These are phyloP conservation scores for Drosophila testacea DNA, from an alignment of 2,888 invertebrate species.

Conservation along the genomic window DNA sequence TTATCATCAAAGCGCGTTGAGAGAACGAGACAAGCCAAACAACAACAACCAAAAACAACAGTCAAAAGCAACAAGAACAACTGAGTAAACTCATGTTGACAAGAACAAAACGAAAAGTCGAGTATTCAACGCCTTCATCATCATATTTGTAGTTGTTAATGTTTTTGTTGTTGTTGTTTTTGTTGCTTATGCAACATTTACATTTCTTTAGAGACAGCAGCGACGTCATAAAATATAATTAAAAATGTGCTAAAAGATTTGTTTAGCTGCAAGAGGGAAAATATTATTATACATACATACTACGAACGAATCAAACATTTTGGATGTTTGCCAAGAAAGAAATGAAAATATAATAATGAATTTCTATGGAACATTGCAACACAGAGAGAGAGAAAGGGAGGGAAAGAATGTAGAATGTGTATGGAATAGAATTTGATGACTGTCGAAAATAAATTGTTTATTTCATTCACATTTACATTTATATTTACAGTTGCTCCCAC, in stretches of 20 bases:
- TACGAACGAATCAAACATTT: constrained; percentile 48
- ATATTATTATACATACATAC: constrained; percentile 52
- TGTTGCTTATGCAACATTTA: constrained; percentile 64
- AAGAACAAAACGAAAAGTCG: constrained; percentile 28
- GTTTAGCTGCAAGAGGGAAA: constrained; percentile 33
- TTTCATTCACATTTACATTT: constrained; percentile 5
- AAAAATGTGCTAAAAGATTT: constrained; percentile 38
- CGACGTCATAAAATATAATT: constrained; percentile 42
- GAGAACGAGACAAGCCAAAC: constrained; percentile 17
- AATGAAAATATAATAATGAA: constrained; percentile 7
- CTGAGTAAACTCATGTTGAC: constrained; percentile 33
- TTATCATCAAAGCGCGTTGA: constrained; percentile 38
- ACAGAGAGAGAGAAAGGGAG: constrained; percentile 7
- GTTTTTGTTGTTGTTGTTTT: constrained; percentile 18
- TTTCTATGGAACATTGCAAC: constrained; percentile 48
- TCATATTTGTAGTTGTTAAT: constrained; percentile 53
- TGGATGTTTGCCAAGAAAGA: constrained; percentile 62
- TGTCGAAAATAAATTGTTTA: constrained; percentile 1
- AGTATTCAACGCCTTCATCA: constrained; percentile 6
- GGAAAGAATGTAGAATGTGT: constrained; percentile 13
- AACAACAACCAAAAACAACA: constrained; percentile 3
- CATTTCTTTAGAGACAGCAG: constrained; percentile 18
- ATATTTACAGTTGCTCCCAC: constrained; percentile 25
- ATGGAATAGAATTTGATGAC: neutral
- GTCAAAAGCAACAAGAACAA: constrained; percentile 21